Conservation (phyloP, 2,888 invertebrate genomes). For the Minunthozetes semirufus region DNA sequence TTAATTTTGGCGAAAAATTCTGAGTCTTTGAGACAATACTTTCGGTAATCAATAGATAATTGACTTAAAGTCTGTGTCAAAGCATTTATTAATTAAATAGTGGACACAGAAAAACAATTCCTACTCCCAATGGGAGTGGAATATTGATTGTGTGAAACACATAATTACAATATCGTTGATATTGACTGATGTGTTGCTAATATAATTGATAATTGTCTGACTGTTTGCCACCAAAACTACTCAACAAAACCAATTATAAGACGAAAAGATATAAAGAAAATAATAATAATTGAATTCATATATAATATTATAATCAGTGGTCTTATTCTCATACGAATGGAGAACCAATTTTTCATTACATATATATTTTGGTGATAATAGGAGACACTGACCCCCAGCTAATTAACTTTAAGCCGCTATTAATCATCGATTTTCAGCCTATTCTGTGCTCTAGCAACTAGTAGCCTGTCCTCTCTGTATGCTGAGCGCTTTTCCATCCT, state of each 20-base stretch:
- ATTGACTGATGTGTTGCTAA: constrained; percentile 19
- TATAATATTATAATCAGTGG: neutral
- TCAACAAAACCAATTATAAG: neutral
- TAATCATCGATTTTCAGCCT: constrained; percentile 15
- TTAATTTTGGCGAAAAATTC: too few relatives aligned
- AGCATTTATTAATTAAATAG: constrained; percentile 10
- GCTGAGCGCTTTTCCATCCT: too few relatives aligned
- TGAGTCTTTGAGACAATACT: neutral
- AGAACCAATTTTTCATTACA: neutral
- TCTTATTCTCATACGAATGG: neutral
- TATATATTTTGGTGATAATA: constrained; percentile 11
- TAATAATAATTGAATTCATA: neutral
- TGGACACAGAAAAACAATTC: neutral
- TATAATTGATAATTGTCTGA: constrained; percentile 22
- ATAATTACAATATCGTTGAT: neutral
- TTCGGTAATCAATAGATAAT: neutral
- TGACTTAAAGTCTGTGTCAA: neutral
- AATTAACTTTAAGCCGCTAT: constrained; percentile 12
- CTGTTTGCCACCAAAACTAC: neutral
- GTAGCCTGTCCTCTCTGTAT: neutral
- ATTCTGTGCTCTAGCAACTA: neutral
- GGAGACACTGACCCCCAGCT: constrained; percentile 29
- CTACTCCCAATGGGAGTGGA: neutral
- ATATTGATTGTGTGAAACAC: neutral
- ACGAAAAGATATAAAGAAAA: neutral